Evolutionary conservation across 1,140 invertebrate genomes (phyloP).

Genomic region (Drosophila lacteicornis): DNA sequence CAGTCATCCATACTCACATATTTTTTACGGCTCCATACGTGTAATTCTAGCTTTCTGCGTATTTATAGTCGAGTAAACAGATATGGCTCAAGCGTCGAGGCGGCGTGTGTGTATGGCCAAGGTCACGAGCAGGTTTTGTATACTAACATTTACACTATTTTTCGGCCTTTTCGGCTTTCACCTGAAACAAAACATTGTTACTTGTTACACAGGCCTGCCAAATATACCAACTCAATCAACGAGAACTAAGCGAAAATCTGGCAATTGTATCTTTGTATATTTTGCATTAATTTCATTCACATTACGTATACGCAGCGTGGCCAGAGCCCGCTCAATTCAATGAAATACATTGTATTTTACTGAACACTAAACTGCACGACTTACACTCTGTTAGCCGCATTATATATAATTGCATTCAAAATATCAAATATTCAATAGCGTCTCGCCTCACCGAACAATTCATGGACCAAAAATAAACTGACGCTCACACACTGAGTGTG

Average conservation of each 20-base stretch:
- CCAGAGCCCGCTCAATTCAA: background rate
- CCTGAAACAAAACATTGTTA: slow-evolving; percentile 6
- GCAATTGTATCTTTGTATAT: slow-evolving; percentile 4
- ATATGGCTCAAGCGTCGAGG: slow-evolving; percentile 26
- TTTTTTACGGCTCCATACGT: slow-evolving; percentile 25
- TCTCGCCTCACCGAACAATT: slow-evolving; percentile 47
- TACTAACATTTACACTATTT: slow-evolving; percentile 10
- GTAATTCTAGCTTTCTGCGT: slow-evolving; percentile 44
- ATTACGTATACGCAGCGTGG: slow-evolving; percentile 41
- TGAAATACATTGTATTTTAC: slow-evolving; percentile 27
- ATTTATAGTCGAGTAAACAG: slow-evolving; percentile 42
- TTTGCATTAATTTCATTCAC: slow-evolving; percentile 44
- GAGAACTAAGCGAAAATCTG: background rate
- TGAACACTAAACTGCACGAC: slow-evolving; percentile 11
- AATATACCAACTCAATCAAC: slow-evolving; percentile 10
- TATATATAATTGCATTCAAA: slow-evolving; percentile 48
- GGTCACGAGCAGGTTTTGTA: slow-evolving; percentile 22
- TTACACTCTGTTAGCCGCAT: slow-evolving; percentile 11
- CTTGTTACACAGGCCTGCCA: slow-evolving; percentile 2
- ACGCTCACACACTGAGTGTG: slow-evolving; percentile 1
- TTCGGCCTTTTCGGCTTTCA: slow-evolving; percentile 19
- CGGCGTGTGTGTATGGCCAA: slow-evolving; percentile 6
- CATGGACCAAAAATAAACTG: slow-evolving; percentile 56
- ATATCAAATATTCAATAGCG: slow-evolving; percentile 59
- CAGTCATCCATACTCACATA: slow-evolving; percentile 29